Percentiles rank a stretch among this genome's conserved stretches.
Conservation (phyloP, 2,888 invertebrate species). For the Trypoxylon attenuatum region DNA sequence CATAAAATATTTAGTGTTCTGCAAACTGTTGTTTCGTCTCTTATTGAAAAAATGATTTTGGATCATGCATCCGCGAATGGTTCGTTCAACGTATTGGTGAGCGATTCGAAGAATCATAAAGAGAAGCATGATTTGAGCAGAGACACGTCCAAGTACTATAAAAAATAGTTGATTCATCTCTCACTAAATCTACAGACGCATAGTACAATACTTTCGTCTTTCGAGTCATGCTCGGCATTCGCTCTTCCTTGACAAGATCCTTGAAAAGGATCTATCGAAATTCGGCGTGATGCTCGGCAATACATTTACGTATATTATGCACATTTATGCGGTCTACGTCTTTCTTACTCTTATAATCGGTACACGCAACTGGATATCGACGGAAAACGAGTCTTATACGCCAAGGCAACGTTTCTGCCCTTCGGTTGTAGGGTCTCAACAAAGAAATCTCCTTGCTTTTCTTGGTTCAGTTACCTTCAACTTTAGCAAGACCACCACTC, state of each 20-base stretch:
- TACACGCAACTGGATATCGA: conserved; percentile 23
- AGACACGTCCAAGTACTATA: conserved; percentile 10
- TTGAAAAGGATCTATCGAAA: background rate
- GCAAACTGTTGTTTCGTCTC: conserved; percentile 20
- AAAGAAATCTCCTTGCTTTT: too few relatives aligned
- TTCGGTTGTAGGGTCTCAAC: too few relatives aligned
- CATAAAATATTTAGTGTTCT: conserved; percentile 36
- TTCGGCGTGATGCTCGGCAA: background rate
- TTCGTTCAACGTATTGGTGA: conserved; percentile 9
- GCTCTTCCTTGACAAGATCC: conserved; percentile 5
- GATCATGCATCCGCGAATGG: conserved; percentile 30
- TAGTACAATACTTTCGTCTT: background rate
- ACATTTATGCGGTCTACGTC: conserved; percentile 43
- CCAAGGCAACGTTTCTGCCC: background rate
- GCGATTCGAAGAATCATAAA: background rate
- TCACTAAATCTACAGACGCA: conserved; percentile 1
- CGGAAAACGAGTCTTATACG: conserved; percentile 6
- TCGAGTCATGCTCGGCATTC: background rate
- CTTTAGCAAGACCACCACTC: background rate
- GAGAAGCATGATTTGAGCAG: background rate
- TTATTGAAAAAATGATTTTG: conserved; percentile 10
- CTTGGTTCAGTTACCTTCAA: background rate
- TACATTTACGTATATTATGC: conserved; percentile 54
- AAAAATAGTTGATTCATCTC: conserved; percentile 17
- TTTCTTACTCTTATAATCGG: conserved; percentile 1